These are phyloP conservation scores for Aphrophora alni DNA, from an alignment of 2,888 invertebrate genomes.

Conservation along the genomic window DNA sequence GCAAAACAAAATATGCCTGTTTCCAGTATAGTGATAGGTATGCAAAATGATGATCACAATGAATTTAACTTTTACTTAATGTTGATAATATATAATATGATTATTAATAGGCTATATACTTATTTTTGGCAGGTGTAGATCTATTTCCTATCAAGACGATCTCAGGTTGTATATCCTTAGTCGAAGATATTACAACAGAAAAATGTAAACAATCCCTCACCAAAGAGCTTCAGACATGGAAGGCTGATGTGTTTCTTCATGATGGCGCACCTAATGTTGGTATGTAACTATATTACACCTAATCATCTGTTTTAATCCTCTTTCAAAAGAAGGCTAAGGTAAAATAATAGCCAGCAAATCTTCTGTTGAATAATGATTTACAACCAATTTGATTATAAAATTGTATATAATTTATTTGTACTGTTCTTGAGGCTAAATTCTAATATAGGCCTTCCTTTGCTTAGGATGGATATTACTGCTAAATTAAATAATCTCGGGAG, in stretches of 20 bases:
- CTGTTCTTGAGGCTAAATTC: too few species aligned
- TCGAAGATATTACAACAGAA: constrained; percentile 97
- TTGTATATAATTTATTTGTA: too few species aligned
- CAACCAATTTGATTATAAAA: too few species aligned
- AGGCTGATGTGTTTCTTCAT: constrained; percentile 94
- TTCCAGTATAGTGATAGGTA: constrained; percentile 88
- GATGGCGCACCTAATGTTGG: constrained; percentile 99
- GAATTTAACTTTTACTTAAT: not conserved
- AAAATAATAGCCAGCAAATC: too few species aligned
- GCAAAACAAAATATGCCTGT: constrained; percentile 98
- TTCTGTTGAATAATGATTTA: too few species aligned
- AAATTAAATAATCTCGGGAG: too few species aligned
- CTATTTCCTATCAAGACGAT: constrained; percentile 92
- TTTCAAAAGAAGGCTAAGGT: too few species aligned
- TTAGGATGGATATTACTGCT: too few species aligned
- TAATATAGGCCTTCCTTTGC: too few species aligned
- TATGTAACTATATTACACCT: constrained; percentile 51
- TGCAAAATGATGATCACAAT: constrained; percentile 29
- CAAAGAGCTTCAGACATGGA: constrained; percentile 91
- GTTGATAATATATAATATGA: not conserved
- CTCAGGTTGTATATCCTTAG: constrained; percentile 86
- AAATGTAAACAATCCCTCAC: constrained; percentile 83
- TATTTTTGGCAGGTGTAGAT: constrained; percentile 74
- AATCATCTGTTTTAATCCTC: not conserved
- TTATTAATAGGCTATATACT: not conserved